A percentile compares a stretch with the other conserved stretches of the same genome.
phyloP scores from a whole-genome alignment of 2,113 vertebrate species.

The Osmerus mordax region DNA sequence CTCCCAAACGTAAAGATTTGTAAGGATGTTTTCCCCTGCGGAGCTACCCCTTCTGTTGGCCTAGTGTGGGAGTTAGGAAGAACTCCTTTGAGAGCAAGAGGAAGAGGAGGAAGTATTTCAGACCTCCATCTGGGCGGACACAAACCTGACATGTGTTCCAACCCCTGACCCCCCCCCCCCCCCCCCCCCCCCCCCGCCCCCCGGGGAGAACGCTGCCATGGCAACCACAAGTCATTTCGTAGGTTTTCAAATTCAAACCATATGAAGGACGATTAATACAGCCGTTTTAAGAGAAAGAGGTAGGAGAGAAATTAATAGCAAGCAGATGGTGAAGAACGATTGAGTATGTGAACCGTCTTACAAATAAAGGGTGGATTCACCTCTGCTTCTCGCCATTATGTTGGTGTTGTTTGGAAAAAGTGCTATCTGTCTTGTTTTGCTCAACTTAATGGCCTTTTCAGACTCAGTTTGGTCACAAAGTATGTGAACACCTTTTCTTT shows the following conservation, averaged over 20 bases:
- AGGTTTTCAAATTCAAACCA: conserved; percentile 40
- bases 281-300: conserved; percentile 31
- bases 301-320: conserved; percentile 33
- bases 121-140: conserved; percentile 52
- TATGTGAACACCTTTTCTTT: no score
- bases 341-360: conserved; percentile 23
- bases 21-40: conserved; percentile 25
- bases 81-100: conserved; percentile 29
- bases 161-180: conserved; percentile 33
- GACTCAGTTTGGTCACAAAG: no score
- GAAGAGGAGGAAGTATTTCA: conserved; percentile 34
- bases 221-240: conserved; percentile 39
- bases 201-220: conserved; percentile 27
- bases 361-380: conserved; percentile 17
- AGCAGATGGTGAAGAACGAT: conserved; percentile 46
- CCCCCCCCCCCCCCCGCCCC: conserved; percentile 17
- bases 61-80: conserved; percentile 20
- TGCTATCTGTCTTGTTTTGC: background rate
- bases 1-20: conserved; percentile 36
- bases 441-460: no score
- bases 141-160: conserved; percentile 35
- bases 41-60: conserved; percentile 30
- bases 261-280: conserved; percentile 44
- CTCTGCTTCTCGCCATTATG: background rate
- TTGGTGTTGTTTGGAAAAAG: background rate